Evolutionary conservation across 2,888 invertebrate genomes (phyloP).

Genomic region (Habrosyne pyritoides): DNA sequence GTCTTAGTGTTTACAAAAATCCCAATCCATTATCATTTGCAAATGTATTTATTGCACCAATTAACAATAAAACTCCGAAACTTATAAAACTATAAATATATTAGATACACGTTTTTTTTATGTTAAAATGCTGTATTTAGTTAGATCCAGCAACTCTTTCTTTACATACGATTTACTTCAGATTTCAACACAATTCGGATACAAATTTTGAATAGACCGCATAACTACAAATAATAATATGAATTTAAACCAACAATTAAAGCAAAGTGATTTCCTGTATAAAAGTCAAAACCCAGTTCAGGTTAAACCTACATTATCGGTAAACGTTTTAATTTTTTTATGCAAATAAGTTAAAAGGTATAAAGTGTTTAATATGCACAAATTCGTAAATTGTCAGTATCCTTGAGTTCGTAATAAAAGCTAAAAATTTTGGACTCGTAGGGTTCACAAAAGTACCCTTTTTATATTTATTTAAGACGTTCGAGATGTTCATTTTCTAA

Average conservation of each 20-base stretch:
- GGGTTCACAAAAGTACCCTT: not conserved
- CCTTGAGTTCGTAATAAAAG: not conserved
- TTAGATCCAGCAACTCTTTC: too few species aligned
- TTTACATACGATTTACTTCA: too few species aligned
- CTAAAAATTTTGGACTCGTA: not conserved
- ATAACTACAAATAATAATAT: too few species aligned
- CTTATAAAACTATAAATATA: not conserved
- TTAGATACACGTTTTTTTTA: not conserved
- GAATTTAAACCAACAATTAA: too few species aligned
- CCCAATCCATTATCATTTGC: not conserved
- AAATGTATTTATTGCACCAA: conserved; percentile 1
- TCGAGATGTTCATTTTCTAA: too few species aligned
- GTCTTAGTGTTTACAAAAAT: not conserved
- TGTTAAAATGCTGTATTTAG: not conserved
- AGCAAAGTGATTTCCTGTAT: too few species aligned
- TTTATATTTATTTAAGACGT: not conserved
- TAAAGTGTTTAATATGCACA: not conserved
- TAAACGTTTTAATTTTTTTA: not conserved
- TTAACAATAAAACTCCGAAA: not conserved
- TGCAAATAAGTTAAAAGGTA: not conserved
- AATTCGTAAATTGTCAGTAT: not conserved
- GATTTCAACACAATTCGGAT: too few species aligned
- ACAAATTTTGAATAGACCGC: too few species aligned
- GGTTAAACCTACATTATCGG: not conserved
- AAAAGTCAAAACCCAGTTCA: too few species aligned